These are phyloP conservation scores for Camponotus fellah DNA, from an alignment of 2,888 invertebrate species.

Conservation along the genomic window DNA sequence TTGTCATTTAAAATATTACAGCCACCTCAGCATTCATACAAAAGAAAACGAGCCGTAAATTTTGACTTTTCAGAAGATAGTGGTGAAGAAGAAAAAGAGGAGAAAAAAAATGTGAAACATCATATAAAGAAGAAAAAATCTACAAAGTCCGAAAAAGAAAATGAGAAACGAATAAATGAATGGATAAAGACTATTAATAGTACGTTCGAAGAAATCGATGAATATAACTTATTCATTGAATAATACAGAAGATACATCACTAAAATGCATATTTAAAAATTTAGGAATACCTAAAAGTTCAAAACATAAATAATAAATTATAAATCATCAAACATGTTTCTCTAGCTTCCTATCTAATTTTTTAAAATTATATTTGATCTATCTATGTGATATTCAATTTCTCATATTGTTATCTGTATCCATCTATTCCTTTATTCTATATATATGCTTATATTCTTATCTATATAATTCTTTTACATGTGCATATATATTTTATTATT, in stretches of 20 bases:
- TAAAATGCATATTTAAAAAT: neutral
- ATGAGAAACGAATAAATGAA: constrained; percentile 4
- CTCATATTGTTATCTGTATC: neutral
- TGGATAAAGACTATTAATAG: constrained; percentile 33
- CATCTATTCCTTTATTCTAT: neutral
- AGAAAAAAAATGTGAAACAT: neutral
- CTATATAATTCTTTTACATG: neutral
- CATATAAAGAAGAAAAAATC: constrained; percentile 15
- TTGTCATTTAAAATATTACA: constrained; percentile 23
- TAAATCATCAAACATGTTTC: neutral
- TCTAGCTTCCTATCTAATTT: neutral
- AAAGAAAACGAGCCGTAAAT: constrained; percentile 13
- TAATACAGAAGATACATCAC: neutral
- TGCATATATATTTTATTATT: neutral
- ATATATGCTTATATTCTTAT: too few species aligned
- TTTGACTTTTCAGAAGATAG: neutral
- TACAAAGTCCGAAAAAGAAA: constrained; percentile 17
- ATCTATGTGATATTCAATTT: neutral
- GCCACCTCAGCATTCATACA: constrained; percentile 37
- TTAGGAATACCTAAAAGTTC: constrained; percentile 6
- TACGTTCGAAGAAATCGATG: constrained; percentile 38
- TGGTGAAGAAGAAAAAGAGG: neutral
- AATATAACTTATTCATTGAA: constrained; percentile 29
- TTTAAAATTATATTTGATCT: neutral
- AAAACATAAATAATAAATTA: neutral